Evolutionary conservation across 2,797 vertebrate genomes (phyloP), one percentile per base, ranked within the genome.

Genomic region (Sebastiscus tertius): DNA sequence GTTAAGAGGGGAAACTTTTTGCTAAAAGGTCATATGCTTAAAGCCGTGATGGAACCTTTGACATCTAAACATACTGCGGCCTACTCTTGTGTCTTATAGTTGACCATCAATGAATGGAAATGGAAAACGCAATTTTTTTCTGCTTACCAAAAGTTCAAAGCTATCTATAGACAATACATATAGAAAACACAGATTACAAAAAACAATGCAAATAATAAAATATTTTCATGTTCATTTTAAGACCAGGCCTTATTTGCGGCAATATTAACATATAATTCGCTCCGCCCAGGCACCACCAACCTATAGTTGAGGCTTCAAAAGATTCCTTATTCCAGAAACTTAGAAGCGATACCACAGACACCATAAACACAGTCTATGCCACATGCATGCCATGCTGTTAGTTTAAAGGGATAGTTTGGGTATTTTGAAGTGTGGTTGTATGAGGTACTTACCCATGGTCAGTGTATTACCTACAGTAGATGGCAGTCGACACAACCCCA

Each of bases 401-500:
- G 8, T 0, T 49, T 49, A 49, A 49, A 49, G 46, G 1, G 46
- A 49, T 49, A 49, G 46, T 49, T 49, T 20, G 33, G 42, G 46
- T 20, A 49, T 49, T 49, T 0, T 49, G 46, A 49, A 49, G 46
- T 49, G 46, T 16, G 46, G 18, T 49, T 49, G 46, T 0, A 49
- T 20, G 46, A 49, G 18, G 42, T 46, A 46, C 6, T 46, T 49
- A 20, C 0, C 46, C 46, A 20, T 20, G 4, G 18, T 20, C 18
- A 49, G 18, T 49, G 46, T 49, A 49, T 18, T 20, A 49, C 46
- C 46, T 20, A 49, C 0, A 49, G 42, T 18, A 46, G 3, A 49
- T 49, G 0, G 0, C 46, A 18, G 46, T 49, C 46, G 0, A 0
- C 46, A 49, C 7, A 0, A 0, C 46, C 46, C 46, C 46, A 0